These are phyloP conservation scores for Lemur catta DNA, from an alignment of 2,797 vertebrate species.

Conservation along the genomic window DNA sequence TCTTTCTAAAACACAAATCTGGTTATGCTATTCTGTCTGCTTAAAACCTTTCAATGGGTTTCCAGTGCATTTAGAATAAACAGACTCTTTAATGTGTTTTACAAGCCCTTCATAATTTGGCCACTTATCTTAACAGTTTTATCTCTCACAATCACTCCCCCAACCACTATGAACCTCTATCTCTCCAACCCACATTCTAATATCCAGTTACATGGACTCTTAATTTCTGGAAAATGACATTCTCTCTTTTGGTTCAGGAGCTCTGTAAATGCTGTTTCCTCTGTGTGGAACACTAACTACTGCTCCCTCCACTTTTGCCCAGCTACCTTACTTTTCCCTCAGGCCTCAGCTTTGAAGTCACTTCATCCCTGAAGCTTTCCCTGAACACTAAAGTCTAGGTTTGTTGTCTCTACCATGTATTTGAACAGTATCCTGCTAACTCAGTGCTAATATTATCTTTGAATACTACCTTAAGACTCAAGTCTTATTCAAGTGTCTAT, in stretches of 20 bases:
- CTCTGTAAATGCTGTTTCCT: background rate
- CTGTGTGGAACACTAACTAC: background rate
- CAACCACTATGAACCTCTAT: background rate
- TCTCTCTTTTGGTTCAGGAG: background rate
- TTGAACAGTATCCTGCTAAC: background rate
- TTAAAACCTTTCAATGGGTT: background rate
- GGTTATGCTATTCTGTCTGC: background rate
- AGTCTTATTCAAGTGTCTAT: background rate
- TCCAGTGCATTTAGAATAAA: background rate
- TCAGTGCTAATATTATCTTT: background rate
- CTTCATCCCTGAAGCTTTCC: background rate
- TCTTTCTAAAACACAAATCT: slow-evolving; percentile 18
- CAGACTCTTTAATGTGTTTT: background rate
- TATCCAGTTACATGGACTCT: background rate
- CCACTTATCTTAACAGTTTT: background rate
- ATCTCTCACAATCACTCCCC: background rate
- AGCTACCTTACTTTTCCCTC: background rate
- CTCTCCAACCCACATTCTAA: background rate
- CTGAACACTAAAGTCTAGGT: background rate
- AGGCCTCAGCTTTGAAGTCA: background rate
- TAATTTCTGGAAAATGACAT: background rate
- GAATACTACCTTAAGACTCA: background rate
- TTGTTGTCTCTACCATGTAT: background rate
- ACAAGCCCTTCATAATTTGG: background rate
- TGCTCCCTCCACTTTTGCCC: background rate